phyloP scores from a whole-genome alignment of 2,888 invertebrate genomes.

The Drosophila pseudotakahashii region DNA sequence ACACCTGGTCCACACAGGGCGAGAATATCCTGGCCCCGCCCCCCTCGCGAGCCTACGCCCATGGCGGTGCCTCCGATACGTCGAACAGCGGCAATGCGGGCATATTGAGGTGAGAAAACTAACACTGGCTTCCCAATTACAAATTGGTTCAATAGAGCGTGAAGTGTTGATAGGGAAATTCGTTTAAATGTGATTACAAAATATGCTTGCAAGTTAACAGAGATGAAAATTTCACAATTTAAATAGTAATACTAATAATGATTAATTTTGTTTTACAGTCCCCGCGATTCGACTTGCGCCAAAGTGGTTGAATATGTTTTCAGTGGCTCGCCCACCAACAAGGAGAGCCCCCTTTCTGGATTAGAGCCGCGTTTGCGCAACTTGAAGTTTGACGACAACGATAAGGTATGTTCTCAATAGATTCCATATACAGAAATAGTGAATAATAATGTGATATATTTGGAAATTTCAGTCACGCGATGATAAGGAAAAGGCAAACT shows the following conservation, averaged over 20 bases:
- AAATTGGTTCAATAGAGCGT: constrained; percentile 22
- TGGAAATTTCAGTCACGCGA: constrained; percentile 82
- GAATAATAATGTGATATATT: constrained; percentile 2
- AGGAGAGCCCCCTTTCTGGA: constrained; percentile 86
- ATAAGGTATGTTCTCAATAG: constrained; percentile 81
- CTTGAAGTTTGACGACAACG: constrained; percentile 86
- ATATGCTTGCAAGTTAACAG: not conserved
- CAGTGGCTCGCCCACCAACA: constrained; percentile 94
- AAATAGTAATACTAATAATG: not conserved
- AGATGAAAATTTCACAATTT: no score
- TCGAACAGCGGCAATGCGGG: constrained; percentile 85
- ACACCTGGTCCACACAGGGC: constrained; percentile 97
- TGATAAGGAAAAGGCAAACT: constrained; percentile 86
- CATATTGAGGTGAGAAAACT: constrained; percentile 81
- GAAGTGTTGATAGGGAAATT: constrained; percentile 15
- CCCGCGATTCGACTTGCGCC: constrained; percentile 94
- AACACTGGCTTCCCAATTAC: constrained; percentile 4
- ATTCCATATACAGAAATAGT: not conserved
- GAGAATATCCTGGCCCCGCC: constrained; percentile 91
- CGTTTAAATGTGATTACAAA: constrained; percentile 10
- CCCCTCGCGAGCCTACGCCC: constrained; percentile 87
- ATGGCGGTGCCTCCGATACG: constrained; percentile 85
- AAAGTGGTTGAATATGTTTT: constrained; percentile 99
- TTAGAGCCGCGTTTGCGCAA: constrained; percentile 88
- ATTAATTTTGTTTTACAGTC: constrained; percentile 86